These are phyloP conservation scores for Octonoba sinensis DNA, from an alignment of 2,888 invertebrate species.

Conservation along the genomic window DNA sequence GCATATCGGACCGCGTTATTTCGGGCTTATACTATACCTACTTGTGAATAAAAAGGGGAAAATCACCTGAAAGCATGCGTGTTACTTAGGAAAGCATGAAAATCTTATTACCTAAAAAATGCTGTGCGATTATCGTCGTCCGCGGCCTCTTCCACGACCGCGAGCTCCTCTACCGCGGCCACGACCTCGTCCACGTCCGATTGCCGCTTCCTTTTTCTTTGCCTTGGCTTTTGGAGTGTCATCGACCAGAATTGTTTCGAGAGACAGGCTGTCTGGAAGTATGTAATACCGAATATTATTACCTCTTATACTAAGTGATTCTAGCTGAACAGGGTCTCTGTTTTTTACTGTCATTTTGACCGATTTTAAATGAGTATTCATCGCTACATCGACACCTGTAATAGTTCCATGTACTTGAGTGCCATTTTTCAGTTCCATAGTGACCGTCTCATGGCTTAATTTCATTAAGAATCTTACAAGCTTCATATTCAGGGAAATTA, in stretches of 20 bases:
- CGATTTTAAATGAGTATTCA: constrained; percentile 99
- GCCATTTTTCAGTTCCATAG: constrained; percentile 98
- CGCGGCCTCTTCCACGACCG: constrained; percentile 68
- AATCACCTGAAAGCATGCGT: constrained; percentile 4
- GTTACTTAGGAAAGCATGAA: not conserved
- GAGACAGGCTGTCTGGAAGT: constrained; percentile 93
- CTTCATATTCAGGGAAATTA: constrained; percentile 28
- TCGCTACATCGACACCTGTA: constrained; percentile 96
- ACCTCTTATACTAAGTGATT: constrained; percentile 94
- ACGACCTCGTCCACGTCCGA: constrained; percentile 63
- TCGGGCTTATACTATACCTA: not conserved
- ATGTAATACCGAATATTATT: constrained; percentile 96
- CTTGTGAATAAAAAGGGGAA: not conserved
- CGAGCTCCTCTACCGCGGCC: constrained; percentile 67
- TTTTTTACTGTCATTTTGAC: constrained; percentile 98
- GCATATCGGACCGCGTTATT: no score
- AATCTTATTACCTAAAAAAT: not conserved
- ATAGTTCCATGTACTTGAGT: constrained; percentile 97
- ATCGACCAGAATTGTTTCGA: constrained; percentile 95
- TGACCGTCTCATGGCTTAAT: constrained; percentile 98
- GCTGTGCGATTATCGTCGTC: constrained; percentile 58
- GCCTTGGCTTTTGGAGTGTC: constrained; percentile 96
- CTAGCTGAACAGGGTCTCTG: constrained; percentile 91
- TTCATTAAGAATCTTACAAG: constrained; percentile 94
- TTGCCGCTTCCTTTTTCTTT: constrained; percentile 69